Evolutionary conservation across 2,797 vertebrate genomes (phyloP).

Genomic region (Anguilla pacifica): DNA sequence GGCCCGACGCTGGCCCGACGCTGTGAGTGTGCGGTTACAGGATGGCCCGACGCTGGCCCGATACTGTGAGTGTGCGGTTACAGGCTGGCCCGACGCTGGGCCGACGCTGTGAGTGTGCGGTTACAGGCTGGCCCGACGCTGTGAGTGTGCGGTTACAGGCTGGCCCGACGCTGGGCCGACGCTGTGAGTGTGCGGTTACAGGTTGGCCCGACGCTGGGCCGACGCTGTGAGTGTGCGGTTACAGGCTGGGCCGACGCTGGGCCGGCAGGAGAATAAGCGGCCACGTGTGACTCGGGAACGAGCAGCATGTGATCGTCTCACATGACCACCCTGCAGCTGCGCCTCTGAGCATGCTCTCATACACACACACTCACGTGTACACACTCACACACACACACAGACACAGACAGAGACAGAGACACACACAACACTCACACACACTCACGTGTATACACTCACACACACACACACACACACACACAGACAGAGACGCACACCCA

Average conservation of each 20-base stretch:
- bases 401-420: background rate
- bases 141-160: too few species aligned
- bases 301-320: constrained; percentile 64
- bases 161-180: background rate
- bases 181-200: background rate
- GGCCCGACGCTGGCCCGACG: background rate
- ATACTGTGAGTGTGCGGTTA: too few species aligned
- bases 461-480: background rate
- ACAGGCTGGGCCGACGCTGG: background rate
- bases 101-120: background rate
- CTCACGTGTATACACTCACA: background rate
- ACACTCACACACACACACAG: background rate
- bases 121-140: background rate
- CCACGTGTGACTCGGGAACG: constrained; percentile 50
- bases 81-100: background rate
- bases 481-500: background rate
- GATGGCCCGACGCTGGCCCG: background rate
- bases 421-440: too few species aligned
- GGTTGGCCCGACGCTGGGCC: background rate
- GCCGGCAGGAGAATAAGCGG: constrained; percentile 29
- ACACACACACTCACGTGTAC: background rate
- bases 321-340: constrained; percentile 52
- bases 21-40: background rate
- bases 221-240: background rate
- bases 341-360: background rate